These are phyloP conservation scores for Drosophila willistoni DNA, from an alignment of 1,140 invertebrate genomes.

Conservation along the genomic window DNA sequence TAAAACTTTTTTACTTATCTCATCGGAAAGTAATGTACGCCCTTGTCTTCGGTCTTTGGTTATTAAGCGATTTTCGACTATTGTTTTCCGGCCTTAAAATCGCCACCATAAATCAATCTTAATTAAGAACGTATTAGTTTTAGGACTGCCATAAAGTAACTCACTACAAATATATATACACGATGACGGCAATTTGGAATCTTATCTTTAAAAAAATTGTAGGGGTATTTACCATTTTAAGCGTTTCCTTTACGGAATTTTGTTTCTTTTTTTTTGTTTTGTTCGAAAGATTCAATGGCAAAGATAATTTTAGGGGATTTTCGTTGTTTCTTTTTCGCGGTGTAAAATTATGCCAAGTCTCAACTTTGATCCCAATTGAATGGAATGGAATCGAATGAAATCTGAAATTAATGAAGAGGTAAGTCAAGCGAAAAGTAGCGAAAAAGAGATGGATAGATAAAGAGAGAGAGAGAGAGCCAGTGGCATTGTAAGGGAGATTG, in stretches of 20 bases:
- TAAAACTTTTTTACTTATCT: not conserved
- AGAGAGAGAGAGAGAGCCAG: not conserved
- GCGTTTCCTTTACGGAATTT: not conserved
- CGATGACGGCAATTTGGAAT: slow-evolving; percentile 13
- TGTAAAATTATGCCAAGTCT: slow-evolving; percentile 25
- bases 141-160: slow-evolving; percentile 40
- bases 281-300: slow-evolving; percentile 34
- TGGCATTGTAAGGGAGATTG: not conserved
- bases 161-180: not conserved
- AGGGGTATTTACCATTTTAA: slow-evolving; percentile 22
- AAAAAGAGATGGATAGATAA: slow-evolving; percentile 15
- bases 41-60: not conserved
- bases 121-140: slow-evolving; percentile 61
- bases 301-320: slow-evolving; percentile 26
- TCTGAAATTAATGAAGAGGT: slow-evolving; percentile 72
- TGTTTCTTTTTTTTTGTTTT: not conserved
- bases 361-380: slow-evolving; percentile 62
- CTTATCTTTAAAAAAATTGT: slow-evolving; percentile 22
- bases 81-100: slow-evolving; percentile 14
- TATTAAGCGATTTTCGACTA: slow-evolving; percentile 1
- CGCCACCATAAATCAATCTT: slow-evolving; percentile 59
- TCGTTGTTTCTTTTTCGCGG: not conserved
- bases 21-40: not conserved
- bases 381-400: slow-evolving; percentile 14
- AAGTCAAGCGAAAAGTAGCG: slow-evolving; percentile 12